phyloP scores from a whole-genome alignment of 1,140 invertebrate species.

The Anastrepha ludens region DNA sequence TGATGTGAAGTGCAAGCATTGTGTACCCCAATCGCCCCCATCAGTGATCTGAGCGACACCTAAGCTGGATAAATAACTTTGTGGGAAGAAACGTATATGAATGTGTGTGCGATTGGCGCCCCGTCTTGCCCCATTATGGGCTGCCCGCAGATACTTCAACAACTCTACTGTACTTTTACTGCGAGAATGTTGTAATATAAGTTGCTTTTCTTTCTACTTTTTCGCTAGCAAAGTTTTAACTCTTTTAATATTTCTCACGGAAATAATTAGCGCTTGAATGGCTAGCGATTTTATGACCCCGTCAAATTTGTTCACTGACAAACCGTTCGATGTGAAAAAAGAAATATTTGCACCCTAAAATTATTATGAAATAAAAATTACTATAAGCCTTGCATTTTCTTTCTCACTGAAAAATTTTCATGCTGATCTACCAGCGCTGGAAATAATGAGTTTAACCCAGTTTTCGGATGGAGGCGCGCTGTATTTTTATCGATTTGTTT shows the following conservation, averaged over 20 bases:
- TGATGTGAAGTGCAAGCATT: conserved; percentile 31
- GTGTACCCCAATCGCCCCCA: not conserved
- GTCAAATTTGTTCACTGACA: not conserved
- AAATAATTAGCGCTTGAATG: not conserved
- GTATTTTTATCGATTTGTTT: no score
- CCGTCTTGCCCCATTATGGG: not conserved
- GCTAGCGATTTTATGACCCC: not conserved
- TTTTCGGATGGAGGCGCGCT: no score
- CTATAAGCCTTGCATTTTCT: no score
- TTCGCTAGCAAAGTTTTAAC: not conserved
- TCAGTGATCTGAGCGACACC: conserved; percentile 2
- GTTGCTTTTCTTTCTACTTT: not conserved
- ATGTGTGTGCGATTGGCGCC: not conserved
- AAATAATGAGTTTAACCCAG: no score
- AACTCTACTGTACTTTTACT: not conserved
- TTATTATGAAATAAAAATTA: no score
- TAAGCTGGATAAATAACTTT: not conserved
- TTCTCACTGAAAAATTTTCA: no score
- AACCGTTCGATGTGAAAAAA: no score
- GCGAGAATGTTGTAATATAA: no score
- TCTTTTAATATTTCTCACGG: not conserved
- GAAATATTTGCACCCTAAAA: no score
- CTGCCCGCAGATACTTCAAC: not conserved
- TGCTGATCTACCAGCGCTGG: no score
- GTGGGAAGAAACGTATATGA: not conserved